Conservation (phyloP, 2,797 vertebrate species). For the Ptychobarbus kaznakovi region DNA sequence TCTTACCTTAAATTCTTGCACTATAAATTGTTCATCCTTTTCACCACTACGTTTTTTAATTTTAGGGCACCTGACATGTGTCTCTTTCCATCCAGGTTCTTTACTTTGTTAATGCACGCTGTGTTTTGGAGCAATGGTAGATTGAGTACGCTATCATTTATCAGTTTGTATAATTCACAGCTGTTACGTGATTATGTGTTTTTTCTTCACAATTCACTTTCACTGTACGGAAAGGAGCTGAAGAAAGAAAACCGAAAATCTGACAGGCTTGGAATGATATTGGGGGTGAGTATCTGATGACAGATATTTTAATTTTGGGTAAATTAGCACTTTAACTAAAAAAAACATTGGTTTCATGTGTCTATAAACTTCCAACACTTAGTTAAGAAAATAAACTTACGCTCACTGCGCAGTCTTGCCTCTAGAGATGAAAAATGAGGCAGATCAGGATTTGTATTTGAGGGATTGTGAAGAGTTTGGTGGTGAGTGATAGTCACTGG, state of each 20-base stretch:
- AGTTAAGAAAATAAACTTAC: slow-evolving; percentile 21
- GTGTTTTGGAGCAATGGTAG: not conserved
- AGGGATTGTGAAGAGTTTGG: slow-evolving; percentile 20
- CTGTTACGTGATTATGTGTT: not conserved
- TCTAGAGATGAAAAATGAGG: slow-evolving; percentile 12
- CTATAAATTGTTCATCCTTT: no score
- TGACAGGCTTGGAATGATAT: not conserved
- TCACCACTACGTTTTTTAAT: no score
- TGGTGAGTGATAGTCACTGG: slow-evolving; percentile 21
- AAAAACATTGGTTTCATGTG: not conserved
- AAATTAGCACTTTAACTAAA: not conserved
- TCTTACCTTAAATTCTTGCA: no score
- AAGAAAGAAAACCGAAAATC: not conserved
- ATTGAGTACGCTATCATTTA: not conserved
- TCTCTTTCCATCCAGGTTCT: no score
- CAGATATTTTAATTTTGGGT: not conserved
- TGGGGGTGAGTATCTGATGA: not conserved
- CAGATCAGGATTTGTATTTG: slow-evolving; percentile 3
- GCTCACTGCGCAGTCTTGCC: not conserved
- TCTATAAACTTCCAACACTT: not conserved
- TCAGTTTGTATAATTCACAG: not conserved
- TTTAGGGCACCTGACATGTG: no score
- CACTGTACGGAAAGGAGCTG: not conserved
- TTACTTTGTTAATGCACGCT: not conserved
- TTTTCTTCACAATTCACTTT: not conserved